phyloP scores from a whole-genome alignment of 2,113 vertebrate species.

The Oryzias woworae region DNA sequence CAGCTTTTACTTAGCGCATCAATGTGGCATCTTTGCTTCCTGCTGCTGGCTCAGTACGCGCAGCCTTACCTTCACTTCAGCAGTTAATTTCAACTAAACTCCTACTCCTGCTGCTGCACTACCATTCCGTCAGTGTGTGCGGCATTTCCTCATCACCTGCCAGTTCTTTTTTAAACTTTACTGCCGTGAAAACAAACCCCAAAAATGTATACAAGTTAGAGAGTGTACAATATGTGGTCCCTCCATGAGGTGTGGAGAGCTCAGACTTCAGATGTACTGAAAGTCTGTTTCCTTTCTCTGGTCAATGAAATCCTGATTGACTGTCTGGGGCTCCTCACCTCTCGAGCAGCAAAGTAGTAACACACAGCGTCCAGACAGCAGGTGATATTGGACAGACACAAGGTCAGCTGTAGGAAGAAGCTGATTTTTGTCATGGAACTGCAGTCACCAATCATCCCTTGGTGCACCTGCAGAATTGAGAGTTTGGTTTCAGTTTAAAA shows the following conservation, averaged over 20 bases:
- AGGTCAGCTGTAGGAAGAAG: conserved; percentile 82
- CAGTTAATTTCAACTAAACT: conserved; percentile 1
- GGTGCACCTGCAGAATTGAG: conserved; percentile 69
- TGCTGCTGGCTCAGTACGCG: conserved; percentile 5
- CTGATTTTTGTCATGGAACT: conserved; percentile 69
- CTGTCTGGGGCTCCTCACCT: conserved; percentile 71
- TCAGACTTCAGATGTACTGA: conserved; percentile 69
- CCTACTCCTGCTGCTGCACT: neutral
- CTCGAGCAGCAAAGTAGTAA: conserved; percentile 86
- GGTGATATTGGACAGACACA: conserved; percentile 87
- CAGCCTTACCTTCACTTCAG: neutral
- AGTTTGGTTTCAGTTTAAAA: neutral
- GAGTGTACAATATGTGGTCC: neutral
- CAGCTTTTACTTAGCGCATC: neutral
- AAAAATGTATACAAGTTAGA: neutral
- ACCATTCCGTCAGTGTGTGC: neutral
- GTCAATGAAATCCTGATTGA: conserved; percentile 32
- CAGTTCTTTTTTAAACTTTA: neutral
- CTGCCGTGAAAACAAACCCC: neutral
- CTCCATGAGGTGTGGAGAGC: too few species aligned
- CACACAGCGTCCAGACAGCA: conserved; percentile 89
- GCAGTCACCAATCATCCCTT: conserved; percentile 75
- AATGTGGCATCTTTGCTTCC: conserved; percentile 23
- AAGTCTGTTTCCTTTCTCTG: conserved; percentile 52
- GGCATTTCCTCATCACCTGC: neutral